phyloP scores from a whole-genome alignment of 1,140 invertebrate genomes.

The Anastrepha ludens region DNA sequence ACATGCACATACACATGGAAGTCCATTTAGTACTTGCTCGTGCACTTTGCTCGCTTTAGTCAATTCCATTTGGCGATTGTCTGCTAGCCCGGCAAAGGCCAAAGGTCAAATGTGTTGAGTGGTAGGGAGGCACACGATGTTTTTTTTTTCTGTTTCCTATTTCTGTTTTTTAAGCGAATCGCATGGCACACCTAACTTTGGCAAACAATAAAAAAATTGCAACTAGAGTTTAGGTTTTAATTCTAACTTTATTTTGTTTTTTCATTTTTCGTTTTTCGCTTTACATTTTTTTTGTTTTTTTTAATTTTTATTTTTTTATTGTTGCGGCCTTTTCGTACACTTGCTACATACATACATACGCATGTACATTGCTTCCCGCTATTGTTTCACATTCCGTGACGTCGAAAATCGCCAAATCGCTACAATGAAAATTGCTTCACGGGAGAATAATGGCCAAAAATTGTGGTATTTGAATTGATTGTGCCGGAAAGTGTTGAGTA shows the following conservation, averaged over 20 bases:
- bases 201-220: conserved; percentile 40
- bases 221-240: conserved; percentile 23
- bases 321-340: not conserved
- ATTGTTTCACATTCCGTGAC: not conserved
- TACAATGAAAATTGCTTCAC: conserved; percentile 28
- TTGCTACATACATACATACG: no score
- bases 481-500: not conserved
- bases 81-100: not conserved
- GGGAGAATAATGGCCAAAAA: conserved; percentile 14
- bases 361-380: not conserved
- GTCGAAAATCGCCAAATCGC: conserved; percentile 39
- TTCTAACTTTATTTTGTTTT: not conserved
- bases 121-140: not conserved
- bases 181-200: not conserved
- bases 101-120: conserved; percentile 39
- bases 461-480: conserved; percentile 14
- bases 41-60: conserved; percentile 6
- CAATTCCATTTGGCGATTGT: conserved; percentile 13
- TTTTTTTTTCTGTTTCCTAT: conserved; percentile 6
- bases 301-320: conserved; percentile 14
- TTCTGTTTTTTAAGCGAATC: not conserved
- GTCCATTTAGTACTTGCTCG: not conserved
- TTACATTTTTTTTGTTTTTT: not conserved
- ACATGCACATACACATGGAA: no score
- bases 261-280: not conserved